Percentiles rank a stretch among this genome's conserved stretches.
These are phyloP conservation scores for Amphiprion clarkii DNA, from an alignment of 2,797 vertebrate genomes.

Conservation along the genomic window DNA sequence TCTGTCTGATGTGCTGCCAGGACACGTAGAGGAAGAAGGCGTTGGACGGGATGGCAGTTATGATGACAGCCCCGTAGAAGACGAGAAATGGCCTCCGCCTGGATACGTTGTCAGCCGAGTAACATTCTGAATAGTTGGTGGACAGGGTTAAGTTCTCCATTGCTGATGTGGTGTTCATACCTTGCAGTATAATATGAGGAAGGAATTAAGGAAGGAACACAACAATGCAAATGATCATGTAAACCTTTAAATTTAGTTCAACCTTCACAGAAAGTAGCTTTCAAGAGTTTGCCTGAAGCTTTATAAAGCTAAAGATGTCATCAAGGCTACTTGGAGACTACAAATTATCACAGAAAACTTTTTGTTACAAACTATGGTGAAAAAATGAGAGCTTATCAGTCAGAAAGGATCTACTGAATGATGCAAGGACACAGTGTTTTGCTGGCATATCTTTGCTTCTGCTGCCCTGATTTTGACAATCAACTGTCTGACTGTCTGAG, in stretches of 20 bases:
- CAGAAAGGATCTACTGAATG: background rate
- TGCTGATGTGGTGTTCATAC: conserved; percentile 18
- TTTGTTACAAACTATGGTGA: too few species aligned
- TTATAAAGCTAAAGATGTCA: too few species aligned
- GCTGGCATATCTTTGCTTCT: background rate
- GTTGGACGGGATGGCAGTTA: conserved; percentile 88
- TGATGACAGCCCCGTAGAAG: conserved; percentile 84
- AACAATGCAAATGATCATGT: background rate
- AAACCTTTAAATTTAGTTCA: background rate
- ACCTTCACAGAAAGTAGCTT: too few species aligned
- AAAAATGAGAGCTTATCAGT: background rate
- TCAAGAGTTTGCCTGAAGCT: background rate
- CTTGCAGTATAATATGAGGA: conserved; percentile 35
- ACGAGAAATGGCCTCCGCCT: conserved; percentile 79
- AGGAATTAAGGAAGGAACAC: background rate
- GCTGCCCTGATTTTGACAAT: background rate
- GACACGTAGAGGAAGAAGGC: conserved; percentile 87
- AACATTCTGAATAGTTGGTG: conserved; percentile 64
- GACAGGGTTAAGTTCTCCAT: conserved; percentile 67
- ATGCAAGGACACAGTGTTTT: background rate
- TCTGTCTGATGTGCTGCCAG: conserved; percentile 87
- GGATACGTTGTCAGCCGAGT: conserved; percentile 59
- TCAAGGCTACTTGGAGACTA: too few species aligned
- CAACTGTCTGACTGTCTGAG: background rate
- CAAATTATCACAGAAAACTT: too few species aligned